phyloP scores from a whole-genome alignment of 2,113 vertebrate species.

The Numenius arquata region DNA sequence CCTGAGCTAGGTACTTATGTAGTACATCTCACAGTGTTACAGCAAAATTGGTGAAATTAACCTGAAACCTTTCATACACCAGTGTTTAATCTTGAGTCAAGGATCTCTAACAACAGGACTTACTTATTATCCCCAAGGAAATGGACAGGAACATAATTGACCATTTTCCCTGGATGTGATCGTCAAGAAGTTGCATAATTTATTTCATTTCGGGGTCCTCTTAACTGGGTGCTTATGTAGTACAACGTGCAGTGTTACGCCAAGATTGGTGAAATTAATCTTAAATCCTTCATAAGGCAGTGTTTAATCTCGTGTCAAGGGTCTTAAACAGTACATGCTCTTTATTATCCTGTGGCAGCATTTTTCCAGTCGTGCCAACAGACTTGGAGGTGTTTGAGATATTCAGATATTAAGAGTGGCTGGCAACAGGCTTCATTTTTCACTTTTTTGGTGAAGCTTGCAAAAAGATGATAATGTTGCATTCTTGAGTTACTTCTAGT shows the following conservation, averaged over 20 bases:
- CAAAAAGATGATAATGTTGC: not conserved
- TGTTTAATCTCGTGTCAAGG: not conserved
- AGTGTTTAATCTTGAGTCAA: not conserved
- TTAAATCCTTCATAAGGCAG: not conserved
- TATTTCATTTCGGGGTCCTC: not conserved
- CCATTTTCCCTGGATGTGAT: not conserved
- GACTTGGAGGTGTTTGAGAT: not conserved
- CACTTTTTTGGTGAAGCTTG: not conserved
- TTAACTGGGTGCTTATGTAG: not conserved
- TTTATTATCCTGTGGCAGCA: not conserved
- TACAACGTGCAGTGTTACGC: not conserved
- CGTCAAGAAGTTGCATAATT: not conserved
- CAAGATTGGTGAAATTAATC: not conserved
- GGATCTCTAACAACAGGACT: not conserved
- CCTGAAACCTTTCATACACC: not conserved
- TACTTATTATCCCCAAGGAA: not conserved
- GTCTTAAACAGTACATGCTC: not conserved
- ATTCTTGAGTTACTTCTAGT: not conserved
- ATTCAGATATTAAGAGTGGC: not conserved
- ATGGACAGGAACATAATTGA: not conserved
- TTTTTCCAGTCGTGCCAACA: not conserved
- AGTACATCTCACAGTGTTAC: not conserved
- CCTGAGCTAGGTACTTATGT: not conserved
- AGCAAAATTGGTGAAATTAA: not conserved
- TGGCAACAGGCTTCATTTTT: not conserved